phyloP scores from a whole-genome alignment of 2,797 vertebrate genomes.

The Acanthurus leucopareius region DNA sequence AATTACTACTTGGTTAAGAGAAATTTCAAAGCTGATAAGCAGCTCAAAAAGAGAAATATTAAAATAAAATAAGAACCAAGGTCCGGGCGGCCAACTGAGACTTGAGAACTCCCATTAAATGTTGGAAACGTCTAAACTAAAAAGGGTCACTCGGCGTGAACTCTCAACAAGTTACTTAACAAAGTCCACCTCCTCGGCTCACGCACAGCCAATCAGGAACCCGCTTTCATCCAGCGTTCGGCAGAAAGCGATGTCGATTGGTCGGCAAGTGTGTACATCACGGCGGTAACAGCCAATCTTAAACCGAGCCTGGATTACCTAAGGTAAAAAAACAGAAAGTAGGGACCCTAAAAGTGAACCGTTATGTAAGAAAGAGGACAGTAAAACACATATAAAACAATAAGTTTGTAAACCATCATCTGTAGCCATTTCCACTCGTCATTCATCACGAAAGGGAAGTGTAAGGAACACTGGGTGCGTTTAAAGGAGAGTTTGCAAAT shows the following conservation, averaged over 20 bases:
- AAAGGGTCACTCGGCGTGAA: neutral
- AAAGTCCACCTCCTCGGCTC: neutral
- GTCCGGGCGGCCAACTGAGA: neutral
- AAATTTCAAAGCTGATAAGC: neutral
- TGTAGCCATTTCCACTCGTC: neutral
- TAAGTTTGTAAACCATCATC: neutral
- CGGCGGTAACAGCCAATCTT: conserved; percentile 47
- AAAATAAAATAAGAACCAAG: neutral
- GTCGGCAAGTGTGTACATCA: neutral
- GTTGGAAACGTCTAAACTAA: neutral
- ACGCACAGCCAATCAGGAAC: conserved; percentile 60
- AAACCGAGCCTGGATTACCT: conserved; percentile 44
- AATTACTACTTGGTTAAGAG: neutral
- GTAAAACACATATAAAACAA: neutral
- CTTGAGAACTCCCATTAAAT: accelerated
- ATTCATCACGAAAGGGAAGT: too few relatives aligned
- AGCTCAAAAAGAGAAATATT: neutral
- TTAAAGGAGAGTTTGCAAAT: too few relatives aligned
- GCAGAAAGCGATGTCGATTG: conserved; percentile 51
- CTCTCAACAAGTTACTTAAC: conserved; percentile 69
- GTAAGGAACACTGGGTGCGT: too few relatives aligned
- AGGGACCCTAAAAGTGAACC: neutral
- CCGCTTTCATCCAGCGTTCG: accelerated
- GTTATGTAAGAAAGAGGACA: neutral
- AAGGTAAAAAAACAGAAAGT: conserved; percentile 32